phyloP scores from a whole-genome alignment of 1,140 invertebrate species.

The Neodiprion lecontei region DNA sequence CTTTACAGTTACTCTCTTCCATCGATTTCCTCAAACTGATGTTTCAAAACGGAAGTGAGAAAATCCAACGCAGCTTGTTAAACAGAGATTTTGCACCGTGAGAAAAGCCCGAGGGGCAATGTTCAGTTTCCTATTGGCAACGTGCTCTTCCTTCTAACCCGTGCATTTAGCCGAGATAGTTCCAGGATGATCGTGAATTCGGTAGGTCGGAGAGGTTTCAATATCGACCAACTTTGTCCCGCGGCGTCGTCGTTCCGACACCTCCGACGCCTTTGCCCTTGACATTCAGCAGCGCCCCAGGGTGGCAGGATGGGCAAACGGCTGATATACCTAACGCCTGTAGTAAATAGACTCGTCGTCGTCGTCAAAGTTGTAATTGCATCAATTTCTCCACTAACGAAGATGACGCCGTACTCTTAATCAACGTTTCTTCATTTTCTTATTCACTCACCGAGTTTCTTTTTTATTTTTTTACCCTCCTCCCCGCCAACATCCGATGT shows the following conservation, averaged over 20 bases:
- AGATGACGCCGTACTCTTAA: no score
- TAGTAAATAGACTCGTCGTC: not conserved
- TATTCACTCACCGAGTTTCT: no score
- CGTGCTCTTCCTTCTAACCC: no score
- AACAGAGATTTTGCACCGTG: not conserved
- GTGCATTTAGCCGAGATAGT: not conserved
- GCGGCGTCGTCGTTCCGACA: slow-evolving; percentile 10
- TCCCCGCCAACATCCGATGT: no score
- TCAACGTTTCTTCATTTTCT: no score
- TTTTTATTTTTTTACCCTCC: no score
- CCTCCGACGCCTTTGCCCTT: slow-evolving; percentile 37
- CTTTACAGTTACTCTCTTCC: no score
- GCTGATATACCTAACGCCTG: slow-evolving; percentile 26
- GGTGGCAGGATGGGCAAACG: slow-evolving; percentile 18
- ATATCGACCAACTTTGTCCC: slow-evolving; percentile 33
- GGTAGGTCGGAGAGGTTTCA: slow-evolving; percentile 28
- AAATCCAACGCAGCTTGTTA: not conserved
- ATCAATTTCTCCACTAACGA: no score
- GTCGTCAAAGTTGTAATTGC: no score
- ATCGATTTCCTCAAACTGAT: not conserved
- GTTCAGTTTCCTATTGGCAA: not conserved
- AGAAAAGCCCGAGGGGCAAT: not conserved
- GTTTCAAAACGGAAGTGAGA: not conserved
- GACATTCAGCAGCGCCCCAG: slow-evolving; percentile 36
- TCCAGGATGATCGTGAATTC: slow-evolving; percentile 30